Base-by-base conservation (phyloP, 2,888 invertebrate species). In the Megamerina dolium region DNA sequence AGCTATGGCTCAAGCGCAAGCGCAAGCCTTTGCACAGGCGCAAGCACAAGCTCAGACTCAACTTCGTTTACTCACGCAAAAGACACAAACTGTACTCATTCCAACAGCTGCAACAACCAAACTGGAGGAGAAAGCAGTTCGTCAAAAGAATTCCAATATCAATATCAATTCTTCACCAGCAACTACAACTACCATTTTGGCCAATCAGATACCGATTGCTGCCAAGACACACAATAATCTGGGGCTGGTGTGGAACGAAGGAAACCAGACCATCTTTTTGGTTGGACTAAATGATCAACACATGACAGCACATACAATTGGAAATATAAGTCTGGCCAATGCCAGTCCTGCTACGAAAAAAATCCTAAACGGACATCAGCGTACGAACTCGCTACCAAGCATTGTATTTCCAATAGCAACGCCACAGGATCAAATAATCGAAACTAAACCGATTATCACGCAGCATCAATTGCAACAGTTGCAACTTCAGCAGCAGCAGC, bases 191-290 rank as follows among this genome's bases (percentile, higher is more conserved):
- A 49, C 55, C 5, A 52, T 56, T 34, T 47, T 54, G 2, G 48
- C 53, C 17, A 58, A 58, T 49, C 58, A 57, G 36, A 47, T 59
- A 12, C 53, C 56, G 12, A 33, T 60, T 18, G 47, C 52, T 5
- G 47, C 66, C 72, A 52, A 70, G 73, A 60, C 78, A 72, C 78
- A 74, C 58, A 64, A 70, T 43, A 77, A 74, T 58, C 70, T 77
- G 19, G 80, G 81, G 2, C 74, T 83, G 53, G 77, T 83, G 27
- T 74, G 84, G 55, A 83, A 83, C 61, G 79, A 82, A 32, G 77
- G 74, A 29, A 76, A 74, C 45, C 76, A 77, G 39, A 75, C 78
- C 2, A 64, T 77, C 37, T 73, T 78, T 43, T 67, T 78, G 43
- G 64, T 78, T 37, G 74, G 77, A 19, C 73, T 77, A 42, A 75